Percentiles rank a stretch among this genome's conserved stretches.
Evolutionary conservation across 1,140 invertebrate genomes (phyloP).

Genomic region (Anadara kagoshimensis): DNA sequence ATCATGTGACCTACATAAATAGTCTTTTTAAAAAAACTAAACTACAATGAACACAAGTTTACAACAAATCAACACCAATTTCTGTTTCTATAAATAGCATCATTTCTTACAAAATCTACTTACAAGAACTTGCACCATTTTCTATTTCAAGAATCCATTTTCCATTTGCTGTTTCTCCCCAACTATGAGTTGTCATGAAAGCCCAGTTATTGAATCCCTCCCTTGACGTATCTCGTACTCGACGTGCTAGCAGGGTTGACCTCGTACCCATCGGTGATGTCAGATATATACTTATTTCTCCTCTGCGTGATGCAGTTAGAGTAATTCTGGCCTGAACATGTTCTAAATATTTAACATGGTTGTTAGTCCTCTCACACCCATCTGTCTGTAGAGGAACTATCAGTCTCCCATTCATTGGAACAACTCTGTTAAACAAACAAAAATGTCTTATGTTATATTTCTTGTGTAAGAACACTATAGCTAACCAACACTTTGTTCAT

Average conservation of each 20-base stretch:
- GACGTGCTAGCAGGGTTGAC: constrained; percentile 79
- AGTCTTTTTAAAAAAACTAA: too few species aligned
- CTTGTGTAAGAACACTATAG: too few species aligned
- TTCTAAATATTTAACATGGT: constrained; percentile 95
- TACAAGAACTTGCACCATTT: constrained; percentile 62
- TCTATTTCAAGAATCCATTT: constrained; percentile 92
- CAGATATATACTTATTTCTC: constrained; percentile 95
- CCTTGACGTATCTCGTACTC: constrained; percentile 93
- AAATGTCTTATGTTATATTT: background rate
- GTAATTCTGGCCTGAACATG: constrained; percentile 99
- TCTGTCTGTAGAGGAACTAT: constrained; percentile 61
- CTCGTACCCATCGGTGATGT: constrained; percentile 96
- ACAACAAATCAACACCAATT: too few species aligned
- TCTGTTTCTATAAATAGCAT: background rate
- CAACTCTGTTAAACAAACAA: constrained; percentile 50
- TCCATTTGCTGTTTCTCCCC: constrained; percentile 85
- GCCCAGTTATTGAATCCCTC: constrained; percentile 99
- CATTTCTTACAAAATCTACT: constrained; percentile 23
- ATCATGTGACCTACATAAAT: too few species aligned
- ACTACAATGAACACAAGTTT: too few species aligned
- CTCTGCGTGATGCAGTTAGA: constrained; percentile 89
- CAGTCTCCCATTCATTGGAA: constrained; percentile 67
- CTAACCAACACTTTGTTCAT: too few species aligned
- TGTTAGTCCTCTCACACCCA: constrained; percentile 92
- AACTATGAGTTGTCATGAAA: constrained; percentile 99